Evolutionary conservation across 2,797 vertebrate species (phyloP), one percentile per base, ranked within the genome.

Genomic region (Tenualosa thibaudeaui): DNA sequence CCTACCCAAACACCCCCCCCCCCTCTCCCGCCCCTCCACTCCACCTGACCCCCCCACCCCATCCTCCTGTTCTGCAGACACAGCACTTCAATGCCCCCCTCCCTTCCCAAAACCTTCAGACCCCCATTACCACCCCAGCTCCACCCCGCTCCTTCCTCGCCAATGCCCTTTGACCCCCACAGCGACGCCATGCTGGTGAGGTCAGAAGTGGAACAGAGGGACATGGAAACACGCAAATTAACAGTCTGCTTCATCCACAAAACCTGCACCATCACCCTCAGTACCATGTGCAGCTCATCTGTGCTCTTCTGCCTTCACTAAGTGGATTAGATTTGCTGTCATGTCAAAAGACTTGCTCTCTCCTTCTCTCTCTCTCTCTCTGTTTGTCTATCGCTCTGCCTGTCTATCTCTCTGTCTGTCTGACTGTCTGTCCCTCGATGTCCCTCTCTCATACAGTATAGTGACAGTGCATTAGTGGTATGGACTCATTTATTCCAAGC

Each of bases 91-190:
- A 58, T 5, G 19, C 51, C 10, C 8, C 81, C 60, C 51, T 4
- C 81, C 85, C 62, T 12, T 9, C 78, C n/a, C 24, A 17, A 3
- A 1, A 31, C 31, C 53, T 81, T 81, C 58, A 6, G 5, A 58
- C 46, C 1, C 46, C 71, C 15, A n/a, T 15, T 65, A 50, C 87
- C 51, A 46, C 90, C 68, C 17, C 65, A 84, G 87, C 90, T 40
- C 91, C 90, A 51, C 92, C n/a, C n/a, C 7, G 1, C 58, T n/a
- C 7, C 8, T 22, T 19, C 24, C 60, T n/a, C 24, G 22, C 58
- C 58, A n/a, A 9, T 22, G 8, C 60, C 24, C 60, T 65, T 65
- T 65, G 60, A 65, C 60, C 60, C 60, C 60, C 10, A 2, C n/a
- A 22, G 60, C 7, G 60, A n/a, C 24, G 24, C n/a, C 9, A 65